phyloP scores from a whole-genome alignment of 1,140 invertebrate species.

The Pectinophora gossypiella region DNA sequence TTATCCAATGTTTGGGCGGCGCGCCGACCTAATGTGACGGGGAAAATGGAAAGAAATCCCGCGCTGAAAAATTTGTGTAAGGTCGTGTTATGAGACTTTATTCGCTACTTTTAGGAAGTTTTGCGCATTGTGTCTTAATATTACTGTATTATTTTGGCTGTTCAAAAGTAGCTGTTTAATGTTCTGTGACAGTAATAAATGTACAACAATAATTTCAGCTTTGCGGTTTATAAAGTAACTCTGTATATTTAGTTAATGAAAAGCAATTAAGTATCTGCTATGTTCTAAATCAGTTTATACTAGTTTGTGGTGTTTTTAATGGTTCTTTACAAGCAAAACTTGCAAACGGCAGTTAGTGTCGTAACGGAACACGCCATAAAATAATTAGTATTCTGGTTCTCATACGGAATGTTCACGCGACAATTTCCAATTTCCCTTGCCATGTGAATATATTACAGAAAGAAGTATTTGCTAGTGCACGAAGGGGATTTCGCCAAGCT shows the following conservation, averaged over 20 bases:
- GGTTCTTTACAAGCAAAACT: neutral
- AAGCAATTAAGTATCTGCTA: too few relatives aligned
- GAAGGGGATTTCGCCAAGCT: slow-evolving; percentile 7
- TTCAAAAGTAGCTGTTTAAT: neutral
- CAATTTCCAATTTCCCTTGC: slow-evolving; percentile 15
- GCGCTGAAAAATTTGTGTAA: slow-evolving; percentile 45
- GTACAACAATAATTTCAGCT: neutral
- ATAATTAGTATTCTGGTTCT: slow-evolving; percentile 21
- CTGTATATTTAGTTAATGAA: neutral
- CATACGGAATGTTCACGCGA: slow-evolving; percentile 12
- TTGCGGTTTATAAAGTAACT: too few relatives aligned
- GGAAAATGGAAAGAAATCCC: slow-evolving; percentile 50
- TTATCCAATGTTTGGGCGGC: slow-evolving; percentile 48
- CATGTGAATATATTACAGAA: slow-evolving; percentile 6
- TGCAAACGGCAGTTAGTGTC: neutral
- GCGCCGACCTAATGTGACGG: slow-evolving; percentile 44
- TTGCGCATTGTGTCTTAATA: slow-evolving; percentile 6
- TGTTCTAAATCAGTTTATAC: too few relatives aligned
- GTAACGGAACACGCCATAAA: slow-evolving; percentile 21
- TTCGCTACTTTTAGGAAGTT: slow-evolving; percentile 22
- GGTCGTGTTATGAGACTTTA: slow-evolving; percentile 36
- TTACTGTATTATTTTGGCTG: neutral
- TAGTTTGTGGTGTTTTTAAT: neutral
- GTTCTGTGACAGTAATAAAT: slow-evolving; percentile 1
- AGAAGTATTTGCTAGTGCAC: neutral